These are phyloP conservation scores for Heliothis virescens DNA, from an alignment of 1,140 invertebrate genomes.

Conservation along the genomic window DNA sequence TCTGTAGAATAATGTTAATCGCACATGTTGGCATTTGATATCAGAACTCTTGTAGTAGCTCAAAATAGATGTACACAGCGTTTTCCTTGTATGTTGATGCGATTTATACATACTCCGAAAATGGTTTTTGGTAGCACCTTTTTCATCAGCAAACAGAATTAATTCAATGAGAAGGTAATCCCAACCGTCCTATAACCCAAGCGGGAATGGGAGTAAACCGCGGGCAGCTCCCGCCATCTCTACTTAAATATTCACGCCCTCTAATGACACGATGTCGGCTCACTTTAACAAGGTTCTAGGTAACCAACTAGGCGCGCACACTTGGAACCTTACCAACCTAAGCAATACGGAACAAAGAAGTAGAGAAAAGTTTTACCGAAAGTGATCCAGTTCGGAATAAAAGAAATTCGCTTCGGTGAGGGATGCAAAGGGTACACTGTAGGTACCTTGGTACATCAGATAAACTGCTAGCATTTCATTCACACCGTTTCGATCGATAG, in stretches of 20 bases:
- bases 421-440: conserved; percentile 19
- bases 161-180: conserved; percentile 75
- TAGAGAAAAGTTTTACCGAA: conserved; percentile 32
- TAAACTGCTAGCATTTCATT: conserved; percentile 14
- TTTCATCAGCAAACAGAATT: conserved; percentile 68
- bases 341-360: conserved; percentile 44
- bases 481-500: conserved; percentile 17
- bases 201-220: conserved; percentile 62
- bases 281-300: conserved; percentile 68
- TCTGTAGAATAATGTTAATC: no score
- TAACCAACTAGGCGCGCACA: conserved; percentile 45
- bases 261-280: conserved; percentile 76
- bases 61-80: no score
- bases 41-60: no score
- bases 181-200: conserved; percentile 63
- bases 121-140: conserved; percentile 55
- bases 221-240: conserved; percentile 64
- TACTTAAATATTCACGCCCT: conserved; percentile 80
- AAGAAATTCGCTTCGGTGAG: conserved; percentile 20
- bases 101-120: conserved; percentile 51
- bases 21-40: no score
- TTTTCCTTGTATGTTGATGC: neutral
- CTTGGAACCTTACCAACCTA: conserved; percentile 40
- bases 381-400: conserved; percentile 25
- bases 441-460: neutral